Base-by-base conservation (phyloP, 2,888 invertebrate species). In the Oxystoma pomonae region DNA sequence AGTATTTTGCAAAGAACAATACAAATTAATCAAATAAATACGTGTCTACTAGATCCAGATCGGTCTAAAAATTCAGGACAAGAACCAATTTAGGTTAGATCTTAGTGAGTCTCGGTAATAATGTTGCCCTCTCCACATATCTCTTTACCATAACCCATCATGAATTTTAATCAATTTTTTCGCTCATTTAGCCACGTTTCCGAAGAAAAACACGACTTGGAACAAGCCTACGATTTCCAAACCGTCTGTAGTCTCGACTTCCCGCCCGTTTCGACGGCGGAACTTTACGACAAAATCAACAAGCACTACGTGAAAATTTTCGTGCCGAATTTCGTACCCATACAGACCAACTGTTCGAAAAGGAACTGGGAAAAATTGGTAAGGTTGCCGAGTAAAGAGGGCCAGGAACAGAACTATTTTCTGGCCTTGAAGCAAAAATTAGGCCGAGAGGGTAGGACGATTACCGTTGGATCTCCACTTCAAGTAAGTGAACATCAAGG, bases 401-500 rank as follows among this genome's bases (percentile, higher is more conserved):
- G 16, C 18, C 20, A n/a, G 7, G 68, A 70, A 20, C 35, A 35
- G 35, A 60, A 60, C 3, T 65, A 66, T 20, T 87, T 90, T 76
- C 81, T 91, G 59, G 84, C 89, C 1, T 85, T 90, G 20, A 87
- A 88, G 69, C 85, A 90, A 22, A 86, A 85, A 2, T 85, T 86
- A 67, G 84, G 84, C 67, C 84, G 80, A 69, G 73, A 77, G 53
- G 82, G 83, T 60, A 76, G 82, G 63, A 80, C 76, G 2, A 86
- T 92, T 55, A 84, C 85, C 0, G 84, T 92, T 21, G 81, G 90
- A 65, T 91, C 92, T 1, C 92, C 92, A 0, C 77, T 92, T 52
- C 89, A 90, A 86, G 91, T 90, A 78, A 72, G 18, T 20, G n/a
- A n/a, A n/a, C n/a, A n/a, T n/a, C n/a, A n/a, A n/a, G n/a, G n/a